Conservation (phyloP, 2,113 vertebrate genomes). For the Nesogale talazaci region DNA sequence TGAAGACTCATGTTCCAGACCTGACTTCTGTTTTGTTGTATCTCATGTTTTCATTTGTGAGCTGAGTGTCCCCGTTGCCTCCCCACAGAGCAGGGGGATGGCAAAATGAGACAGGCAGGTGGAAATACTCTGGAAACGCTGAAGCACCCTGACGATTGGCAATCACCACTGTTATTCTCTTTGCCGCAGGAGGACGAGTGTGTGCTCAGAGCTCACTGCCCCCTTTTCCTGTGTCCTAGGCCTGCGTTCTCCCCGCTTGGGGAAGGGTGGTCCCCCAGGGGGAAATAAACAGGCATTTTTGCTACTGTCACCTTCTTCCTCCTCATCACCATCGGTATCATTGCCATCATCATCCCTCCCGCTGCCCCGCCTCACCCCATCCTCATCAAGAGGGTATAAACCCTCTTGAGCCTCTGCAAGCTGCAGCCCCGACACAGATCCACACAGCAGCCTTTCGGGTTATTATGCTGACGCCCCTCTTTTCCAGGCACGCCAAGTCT, state of each 20-base stretch:
- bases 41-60: not conserved
- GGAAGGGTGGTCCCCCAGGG: not conserved
- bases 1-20: not conserved
- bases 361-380: no score
- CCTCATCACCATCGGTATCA: fast-evolving
- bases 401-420: not conserved
- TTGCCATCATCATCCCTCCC: not conserved
- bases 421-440: fast-evolving
- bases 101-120: no score
- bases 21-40: not conserved
- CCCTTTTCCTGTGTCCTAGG: fast-evolving
- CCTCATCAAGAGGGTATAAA: no score
- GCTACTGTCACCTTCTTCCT: no score
- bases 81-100: not conserved
- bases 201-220: fast-evolving
- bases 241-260: not conserved
- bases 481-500: not conserved
- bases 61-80: not conserved
- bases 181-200: fast-evolving
- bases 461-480: no score
- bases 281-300: no score
- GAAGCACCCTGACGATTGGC: fast-evolving
- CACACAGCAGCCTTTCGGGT: fast-evolving
- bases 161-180: not conserved
- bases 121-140: fast-evolving